Percentiles rank a stretch among this genome's conserved stretches.
Conservation (phyloP, 2,888 invertebrate species). For the Zygogramma bicolorata region DNA sequence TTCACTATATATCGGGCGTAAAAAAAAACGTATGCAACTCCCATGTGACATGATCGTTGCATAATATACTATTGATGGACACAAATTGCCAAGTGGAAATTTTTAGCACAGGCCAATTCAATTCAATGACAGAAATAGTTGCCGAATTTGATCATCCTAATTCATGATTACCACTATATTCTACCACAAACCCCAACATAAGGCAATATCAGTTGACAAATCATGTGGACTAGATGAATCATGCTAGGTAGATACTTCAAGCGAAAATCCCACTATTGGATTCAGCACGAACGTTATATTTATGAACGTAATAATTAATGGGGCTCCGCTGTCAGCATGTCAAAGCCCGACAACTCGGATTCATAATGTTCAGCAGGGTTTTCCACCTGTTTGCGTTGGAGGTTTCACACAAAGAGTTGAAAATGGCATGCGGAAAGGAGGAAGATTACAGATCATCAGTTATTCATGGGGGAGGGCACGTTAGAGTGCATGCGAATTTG, state of each 20-base stretch:
- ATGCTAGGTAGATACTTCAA: not conserved
- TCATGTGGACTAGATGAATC: not conserved
- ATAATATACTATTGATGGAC: too few relatives aligned
- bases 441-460: constrained; percentile 34
- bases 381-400: constrained; percentile 42
- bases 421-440: constrained; percentile 27
- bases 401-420: constrained; percentile 32
- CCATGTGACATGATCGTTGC: too few relatives aligned
- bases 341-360: constrained; percentile 43
- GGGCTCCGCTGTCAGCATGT: constrained; percentile 47
- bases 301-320: constrained; percentile 53
- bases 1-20: too few relatives aligned
- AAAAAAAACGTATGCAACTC: too few relatives aligned
- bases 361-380: constrained; percentile 33
- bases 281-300: constrained; percentile 38
- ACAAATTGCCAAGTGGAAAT: too few relatives aligned
- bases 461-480: constrained; percentile 27
- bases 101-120: too few relatives aligned
- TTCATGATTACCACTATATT: too few relatives aligned
- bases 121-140: too few relatives aligned
- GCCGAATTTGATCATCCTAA: too few relatives aligned
- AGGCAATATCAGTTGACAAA: not conserved
- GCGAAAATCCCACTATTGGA: constrained; percentile 22
- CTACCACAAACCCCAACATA: too few relatives aligned
- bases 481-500: not conserved